These are phyloP conservation scores for Kryphioiulus occultus DNA, from an alignment of 2,888 invertebrate genomes.

Conservation along the genomic window DNA sequence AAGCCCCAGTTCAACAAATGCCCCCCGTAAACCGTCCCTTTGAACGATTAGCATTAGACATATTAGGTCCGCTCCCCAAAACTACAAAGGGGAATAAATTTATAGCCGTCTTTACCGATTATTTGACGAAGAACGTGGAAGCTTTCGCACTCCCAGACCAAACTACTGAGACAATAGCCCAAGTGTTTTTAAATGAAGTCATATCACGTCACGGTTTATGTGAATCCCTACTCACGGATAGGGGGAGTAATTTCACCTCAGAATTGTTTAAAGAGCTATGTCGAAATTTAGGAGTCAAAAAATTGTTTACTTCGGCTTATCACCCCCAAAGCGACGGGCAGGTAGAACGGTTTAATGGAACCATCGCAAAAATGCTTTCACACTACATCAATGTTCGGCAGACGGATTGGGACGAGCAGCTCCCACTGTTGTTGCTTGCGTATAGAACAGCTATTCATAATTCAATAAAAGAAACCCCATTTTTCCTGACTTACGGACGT, in stretches of 20 bases:
- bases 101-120: neutral
- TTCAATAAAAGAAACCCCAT: constrained; percentile 32
- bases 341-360: constrained; percentile 42
- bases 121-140: neutral
- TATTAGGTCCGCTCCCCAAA: neutral
- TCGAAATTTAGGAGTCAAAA: neutral
- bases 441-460: neutral
- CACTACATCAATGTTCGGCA: neutral
- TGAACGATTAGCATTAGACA: neutral
- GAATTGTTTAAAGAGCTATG: neutral
- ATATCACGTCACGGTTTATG: neutral
- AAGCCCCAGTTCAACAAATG: neutral
- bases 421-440: neutral
- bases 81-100: neutral
- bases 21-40: neutral
- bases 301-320: constrained; percentile 25
- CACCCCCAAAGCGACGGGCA: constrained; percentile 33
- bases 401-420: constrained; percentile 28
- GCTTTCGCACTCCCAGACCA: neutral
- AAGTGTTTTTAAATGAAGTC: neutral
- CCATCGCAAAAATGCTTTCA: neutral
- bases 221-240: neutral
- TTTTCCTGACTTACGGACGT: constrained; percentile 1
- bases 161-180: neutral
- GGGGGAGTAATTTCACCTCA: neutral